Percentiles rank a stretch among this genome's conserved stretches.
phyloP scores from a whole-genome alignment of 2,888 invertebrate species.

The Eudasyphora cyanicolor region DNA sequence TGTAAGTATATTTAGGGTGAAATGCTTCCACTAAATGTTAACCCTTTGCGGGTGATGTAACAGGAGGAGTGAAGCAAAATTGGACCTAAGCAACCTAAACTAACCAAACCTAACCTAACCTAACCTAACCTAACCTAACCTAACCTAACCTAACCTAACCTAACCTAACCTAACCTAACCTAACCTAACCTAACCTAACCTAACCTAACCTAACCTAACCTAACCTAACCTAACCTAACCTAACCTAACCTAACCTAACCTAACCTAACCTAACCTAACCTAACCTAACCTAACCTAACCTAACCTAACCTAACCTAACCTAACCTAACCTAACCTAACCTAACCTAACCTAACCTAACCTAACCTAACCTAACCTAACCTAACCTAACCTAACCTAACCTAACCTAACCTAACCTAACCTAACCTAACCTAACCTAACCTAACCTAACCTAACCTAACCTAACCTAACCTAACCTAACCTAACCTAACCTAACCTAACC shows the following conservation, averaged over 20 bases:
- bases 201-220: background rate
- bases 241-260: background rate
- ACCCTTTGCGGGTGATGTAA: no score
- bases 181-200: background rate
- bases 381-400: background rate
- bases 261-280: background rate
- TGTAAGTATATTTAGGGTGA: no score
- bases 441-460: background rate
- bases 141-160: background rate
- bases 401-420: background rate
- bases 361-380: background rate
- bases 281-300: background rate
- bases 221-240: background rate
- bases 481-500: background rate
- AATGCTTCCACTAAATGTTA: no score
- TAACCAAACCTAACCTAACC: background rate
- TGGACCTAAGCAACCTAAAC: background rate
- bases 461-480: conserved; percentile 4
- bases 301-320: background rate
- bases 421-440: background rate
- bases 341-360: conserved; percentile 3
- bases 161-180: background rate
- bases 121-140: background rate
- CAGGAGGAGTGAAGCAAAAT: background rate
- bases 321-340: background rate